Percentiles rank a stretch among this genome's conserved stretches.
phyloP scores from a whole-genome alignment of 1,140 invertebrate species.

The Macrobrachium rosenbergii region DNA sequence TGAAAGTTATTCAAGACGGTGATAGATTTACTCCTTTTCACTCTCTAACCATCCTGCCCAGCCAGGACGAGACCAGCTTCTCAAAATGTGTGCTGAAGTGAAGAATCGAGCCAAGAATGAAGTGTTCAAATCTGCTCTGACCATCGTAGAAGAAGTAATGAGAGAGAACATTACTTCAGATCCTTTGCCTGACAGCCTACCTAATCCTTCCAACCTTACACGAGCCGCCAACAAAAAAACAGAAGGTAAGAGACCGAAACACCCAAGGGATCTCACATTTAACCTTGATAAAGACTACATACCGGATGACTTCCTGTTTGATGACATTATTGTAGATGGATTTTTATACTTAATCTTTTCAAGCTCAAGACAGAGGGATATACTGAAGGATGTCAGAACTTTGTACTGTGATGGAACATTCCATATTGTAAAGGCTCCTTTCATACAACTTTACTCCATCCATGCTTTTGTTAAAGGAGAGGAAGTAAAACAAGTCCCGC shows the following conservation, averaged over 20 bases:
- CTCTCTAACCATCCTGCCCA: slow-evolving; percentile 10
- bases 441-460: slow-evolving; percentile 20
- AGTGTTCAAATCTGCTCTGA: slow-evolving; percentile 23
- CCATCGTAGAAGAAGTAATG: slow-evolving; percentile 35
- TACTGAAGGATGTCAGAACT: slow-evolving; percentile 23
- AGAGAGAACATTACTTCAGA: slow-evolving; percentile 27
- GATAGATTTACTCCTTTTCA: slow-evolving; percentile 5
- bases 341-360: slow-evolving; percentile 12
- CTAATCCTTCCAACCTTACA: slow-evolving; percentile 31
- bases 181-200: slow-evolving; percentile 23
- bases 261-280: slow-evolving; percentile 22
- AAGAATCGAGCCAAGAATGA: slow-evolving; percentile 29
- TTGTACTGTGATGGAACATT: slow-evolving; percentile 26
- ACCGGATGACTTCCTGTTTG: slow-evolving; percentile 27
- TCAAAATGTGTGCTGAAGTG: slow-evolving; percentile 27
- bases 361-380: slow-evolving; percentile 22
- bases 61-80: slow-evolving; percentile 17
- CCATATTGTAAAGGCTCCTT: slow-evolving; percentile 25
- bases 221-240: slow-evolving; percentile 22
- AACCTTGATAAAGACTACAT: slow-evolving; percentile 29
- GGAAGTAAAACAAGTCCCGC: no score
- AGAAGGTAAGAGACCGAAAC: slow-evolving; percentile 20
- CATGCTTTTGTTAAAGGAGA: slow-evolving; percentile 16
- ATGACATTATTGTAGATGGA: slow-evolving; percentile 13
- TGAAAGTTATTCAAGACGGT: slow-evolving; percentile 21